Evolutionary conservation across 2,113 vertebrate species (phyloP).

Genomic region (Sapayoa aenigma): DNA sequence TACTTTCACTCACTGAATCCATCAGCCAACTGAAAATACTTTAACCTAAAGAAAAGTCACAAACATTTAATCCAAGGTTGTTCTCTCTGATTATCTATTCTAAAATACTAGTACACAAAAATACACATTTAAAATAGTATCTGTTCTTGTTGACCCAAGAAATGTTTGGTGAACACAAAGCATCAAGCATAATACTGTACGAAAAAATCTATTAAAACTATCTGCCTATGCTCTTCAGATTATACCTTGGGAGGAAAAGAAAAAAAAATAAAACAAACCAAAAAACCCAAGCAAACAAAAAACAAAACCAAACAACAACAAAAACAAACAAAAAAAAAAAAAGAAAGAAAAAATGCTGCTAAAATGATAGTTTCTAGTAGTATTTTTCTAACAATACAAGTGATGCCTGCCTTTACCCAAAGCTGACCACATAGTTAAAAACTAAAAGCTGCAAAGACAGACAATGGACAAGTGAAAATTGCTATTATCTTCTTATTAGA

Average conservation of each 20-base stretch:
- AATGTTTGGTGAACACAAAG: background rate
- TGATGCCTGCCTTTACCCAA: background rate
- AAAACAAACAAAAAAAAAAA: background rate
- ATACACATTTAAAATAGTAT: background rate
- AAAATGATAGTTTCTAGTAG: background rate
- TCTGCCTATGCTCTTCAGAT: background rate
- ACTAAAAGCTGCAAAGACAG: background rate
- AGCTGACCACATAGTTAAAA: background rate
- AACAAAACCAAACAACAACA: no score
- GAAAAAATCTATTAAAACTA: background rate
- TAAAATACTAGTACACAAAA: background rate
- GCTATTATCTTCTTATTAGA: background rate
- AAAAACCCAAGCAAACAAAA: no score
- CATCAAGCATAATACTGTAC: background rate
- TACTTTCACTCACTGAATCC: background rate
- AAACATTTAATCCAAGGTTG: background rate
- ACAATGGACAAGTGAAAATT: background rate
- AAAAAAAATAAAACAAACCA: background rate
- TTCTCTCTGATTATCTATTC: background rate
- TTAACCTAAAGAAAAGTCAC: background rate
- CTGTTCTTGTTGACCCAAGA: background rate
- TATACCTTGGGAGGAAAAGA: background rate
- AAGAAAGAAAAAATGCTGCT: background rate
- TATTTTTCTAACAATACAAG: background rate
- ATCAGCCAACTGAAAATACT: background rate